These are phyloP conservation scores for Cariama cristata DNA, from an alignment of 2,113 vertebrate genomes.

Conservation along the genomic window DNA sequence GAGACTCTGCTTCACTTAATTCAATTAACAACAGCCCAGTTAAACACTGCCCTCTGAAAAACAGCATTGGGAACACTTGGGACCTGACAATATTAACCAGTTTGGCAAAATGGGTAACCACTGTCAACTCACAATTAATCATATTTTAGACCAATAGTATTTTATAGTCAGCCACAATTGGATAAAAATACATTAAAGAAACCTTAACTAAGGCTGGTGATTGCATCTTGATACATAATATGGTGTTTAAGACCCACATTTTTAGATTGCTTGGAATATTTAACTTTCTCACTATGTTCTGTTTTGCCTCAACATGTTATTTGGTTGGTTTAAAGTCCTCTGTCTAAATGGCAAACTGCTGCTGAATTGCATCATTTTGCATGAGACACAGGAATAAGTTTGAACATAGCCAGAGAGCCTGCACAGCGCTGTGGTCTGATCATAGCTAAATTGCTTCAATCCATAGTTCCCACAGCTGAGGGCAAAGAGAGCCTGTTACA, in stretches of 20 bases:
- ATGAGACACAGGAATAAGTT: not conserved
- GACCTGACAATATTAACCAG: not conserved
- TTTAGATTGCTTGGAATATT: slow-evolving; percentile 29
- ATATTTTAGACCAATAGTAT: not conserved
- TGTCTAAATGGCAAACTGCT: not conserved
- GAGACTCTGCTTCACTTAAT: not conserved
- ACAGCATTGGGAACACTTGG: not conserved
- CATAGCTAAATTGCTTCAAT: not conserved
- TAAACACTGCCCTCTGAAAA: not conserved
- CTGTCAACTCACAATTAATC: slow-evolving; percentile 3
- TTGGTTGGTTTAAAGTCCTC: not conserved
- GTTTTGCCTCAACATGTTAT: slow-evolving; percentile 8
- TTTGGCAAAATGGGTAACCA: not conserved
- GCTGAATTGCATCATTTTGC: not conserved
- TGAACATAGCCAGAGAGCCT: not conserved
- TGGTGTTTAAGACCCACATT: slow-evolving; percentile 26
- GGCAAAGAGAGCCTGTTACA: not conserved
- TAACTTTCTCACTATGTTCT: not conserved
- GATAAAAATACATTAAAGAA: slow-evolving; percentile 35
- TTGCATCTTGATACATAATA: slow-evolving; percentile 29
- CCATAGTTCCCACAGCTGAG: not conserved
- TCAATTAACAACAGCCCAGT: not conserved
- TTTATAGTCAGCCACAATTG: slow-evolving; percentile 22
- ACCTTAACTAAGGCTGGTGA: not conserved
- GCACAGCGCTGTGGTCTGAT: not conserved